Evolutionary conservation across 2,113 vertebrate species (phyloP).

Genomic region (Etheostoma cragini): DNA sequence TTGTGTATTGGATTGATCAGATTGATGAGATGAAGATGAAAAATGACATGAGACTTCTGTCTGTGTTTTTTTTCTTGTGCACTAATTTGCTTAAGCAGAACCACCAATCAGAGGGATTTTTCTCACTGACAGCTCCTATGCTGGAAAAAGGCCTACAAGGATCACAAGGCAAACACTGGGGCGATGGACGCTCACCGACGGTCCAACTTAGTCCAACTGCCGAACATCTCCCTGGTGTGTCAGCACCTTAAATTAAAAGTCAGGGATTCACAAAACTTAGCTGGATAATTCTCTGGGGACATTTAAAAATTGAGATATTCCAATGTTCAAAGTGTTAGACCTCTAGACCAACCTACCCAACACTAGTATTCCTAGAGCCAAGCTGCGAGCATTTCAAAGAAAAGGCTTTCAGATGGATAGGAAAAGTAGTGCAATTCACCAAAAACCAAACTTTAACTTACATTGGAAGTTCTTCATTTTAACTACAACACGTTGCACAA

Average conservation of each 20-base stretch:
- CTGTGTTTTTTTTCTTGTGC: no score
- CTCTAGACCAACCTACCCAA: neutral
- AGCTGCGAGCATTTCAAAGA: slow-evolving; percentile 5
- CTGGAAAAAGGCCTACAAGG: no score
- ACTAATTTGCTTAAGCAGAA: no score
- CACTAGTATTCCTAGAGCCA: slow-evolving; percentile 8
- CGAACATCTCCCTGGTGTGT: no score
- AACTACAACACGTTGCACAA: slow-evolving; percentile 9
- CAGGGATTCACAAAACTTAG: neutral
- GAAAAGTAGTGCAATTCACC: slow-evolving; percentile 32
- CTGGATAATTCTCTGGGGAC: neutral
- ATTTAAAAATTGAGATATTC: neutral
- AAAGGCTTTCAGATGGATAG: slow-evolving; percentile 1
- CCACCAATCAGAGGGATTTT: no score
- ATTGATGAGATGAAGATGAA: no score
- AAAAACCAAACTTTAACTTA: slow-evolving; percentile 35
- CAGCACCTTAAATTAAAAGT: neutral
- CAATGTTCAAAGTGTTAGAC: neutral
- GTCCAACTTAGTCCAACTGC: no score
- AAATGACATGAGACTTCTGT: no score
- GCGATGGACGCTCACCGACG: no score
- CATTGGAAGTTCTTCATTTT: slow-evolving; percentile 17
- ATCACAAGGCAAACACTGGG: no score
- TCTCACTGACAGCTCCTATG: no score
- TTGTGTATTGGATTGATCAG: no score